A percentile compares a stretch with the other conserved stretches of the same genome.
phyloP scores from a whole-genome alignment of 2,888 invertebrate genomes.

The Xanthostigma xanthostigma region DNA sequence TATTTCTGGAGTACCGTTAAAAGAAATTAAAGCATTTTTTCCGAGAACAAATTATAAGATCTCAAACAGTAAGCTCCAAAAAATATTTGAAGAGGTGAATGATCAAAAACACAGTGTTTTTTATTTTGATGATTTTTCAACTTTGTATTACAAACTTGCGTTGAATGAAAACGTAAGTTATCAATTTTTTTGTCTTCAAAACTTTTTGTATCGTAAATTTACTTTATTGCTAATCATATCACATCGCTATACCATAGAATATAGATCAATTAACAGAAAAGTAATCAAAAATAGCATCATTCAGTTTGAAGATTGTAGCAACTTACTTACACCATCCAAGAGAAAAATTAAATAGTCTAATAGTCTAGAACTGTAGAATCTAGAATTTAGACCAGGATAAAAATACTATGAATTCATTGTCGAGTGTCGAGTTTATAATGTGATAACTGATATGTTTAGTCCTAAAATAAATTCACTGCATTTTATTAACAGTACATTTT shows the following conservation, averaged over 20 bases:
- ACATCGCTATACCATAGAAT: not conserved
- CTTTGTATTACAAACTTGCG: constrained; percentile 70
- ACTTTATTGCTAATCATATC: constrained; percentile 1
- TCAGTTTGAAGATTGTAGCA: no score
- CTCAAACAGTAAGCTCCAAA: constrained; percentile 67
- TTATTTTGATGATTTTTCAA: constrained; percentile 78
- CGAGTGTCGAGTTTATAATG: no score
- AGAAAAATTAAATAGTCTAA: no score
- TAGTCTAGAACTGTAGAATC: no score
- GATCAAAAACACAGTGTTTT: constrained; percentile 61
- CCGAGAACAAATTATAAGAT: constrained; percentile 84
- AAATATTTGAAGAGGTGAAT: constrained; percentile 79
- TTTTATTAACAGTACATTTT: constrained; percentile 4
- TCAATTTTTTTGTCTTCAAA: not conserved
- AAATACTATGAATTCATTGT: no score
- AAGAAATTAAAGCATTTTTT: constrained; percentile 81
- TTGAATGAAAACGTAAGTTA: constrained; percentile 56
- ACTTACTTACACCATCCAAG: no score
- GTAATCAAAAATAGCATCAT: no score
- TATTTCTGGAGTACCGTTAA: constrained; percentile 56
- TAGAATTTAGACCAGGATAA: no score
- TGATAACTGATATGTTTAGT: no score
- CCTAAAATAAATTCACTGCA: not conserved
- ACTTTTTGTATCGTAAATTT: no score
- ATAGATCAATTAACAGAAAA: not conserved